Percentiles rank a stretch among this genome's conserved stretches.
phyloP scores from a whole-genome alignment of 2,113 vertebrate species.

The Zootoca vivipara region DNA sequence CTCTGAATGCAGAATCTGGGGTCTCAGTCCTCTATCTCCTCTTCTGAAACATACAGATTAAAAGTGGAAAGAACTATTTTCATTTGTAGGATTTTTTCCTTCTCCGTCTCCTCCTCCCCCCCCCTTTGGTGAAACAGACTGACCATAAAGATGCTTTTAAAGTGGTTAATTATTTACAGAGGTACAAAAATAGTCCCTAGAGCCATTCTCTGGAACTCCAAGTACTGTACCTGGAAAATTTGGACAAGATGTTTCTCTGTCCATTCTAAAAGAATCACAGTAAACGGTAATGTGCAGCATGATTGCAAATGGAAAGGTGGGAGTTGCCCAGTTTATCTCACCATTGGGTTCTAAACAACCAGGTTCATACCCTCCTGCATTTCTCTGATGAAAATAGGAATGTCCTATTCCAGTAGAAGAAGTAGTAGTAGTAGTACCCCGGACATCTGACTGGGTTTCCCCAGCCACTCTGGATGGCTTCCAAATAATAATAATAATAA shows the following conservation, averaged over 20 bases:
- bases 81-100: background rate
- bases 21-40: no score
- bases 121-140: background rate
- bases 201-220: background rate
- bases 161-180: slow-evolving; percentile 17
- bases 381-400: no score
- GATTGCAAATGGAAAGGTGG: no score
- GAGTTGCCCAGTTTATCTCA: background rate
- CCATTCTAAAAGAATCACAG: background rate
- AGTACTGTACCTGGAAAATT: background rate
- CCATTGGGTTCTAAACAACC: background rate
- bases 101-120: background rate
- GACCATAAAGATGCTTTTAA: slow-evolving; percentile 21
- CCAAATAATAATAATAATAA: no score
- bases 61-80: background rate
- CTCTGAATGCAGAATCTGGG: background rate
- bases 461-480: no score
- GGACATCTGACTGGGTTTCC: no score
- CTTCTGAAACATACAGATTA: background rate
- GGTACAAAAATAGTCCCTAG: background rate
- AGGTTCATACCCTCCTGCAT: no score
- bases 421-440: no score
- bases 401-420: no score
- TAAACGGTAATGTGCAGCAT: no score
- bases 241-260: background rate